Conservation (phyloP, 2,113 vertebrate species). For the Pitta sordida region DNA sequence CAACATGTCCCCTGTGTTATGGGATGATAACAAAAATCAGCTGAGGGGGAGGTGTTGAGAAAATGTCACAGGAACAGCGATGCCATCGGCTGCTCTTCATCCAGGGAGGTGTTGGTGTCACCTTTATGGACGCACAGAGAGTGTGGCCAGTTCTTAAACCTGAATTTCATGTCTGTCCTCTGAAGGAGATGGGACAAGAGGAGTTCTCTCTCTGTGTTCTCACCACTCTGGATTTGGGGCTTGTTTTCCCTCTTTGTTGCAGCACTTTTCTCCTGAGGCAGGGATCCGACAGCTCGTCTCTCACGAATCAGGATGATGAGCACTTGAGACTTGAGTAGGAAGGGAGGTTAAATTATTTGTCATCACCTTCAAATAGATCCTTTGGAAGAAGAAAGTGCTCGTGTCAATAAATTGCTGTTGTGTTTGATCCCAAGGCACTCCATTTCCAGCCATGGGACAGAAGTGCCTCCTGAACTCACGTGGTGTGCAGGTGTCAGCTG, state of each 20-base stretch:
- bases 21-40: background rate
- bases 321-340: conserved; percentile 23
- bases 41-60: background rate
- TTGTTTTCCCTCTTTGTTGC: background rate
- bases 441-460: background rate
- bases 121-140: background rate
- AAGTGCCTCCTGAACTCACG: background rate
- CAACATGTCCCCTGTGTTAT: accelerated
- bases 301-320: background rate
- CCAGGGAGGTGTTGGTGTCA: background rate
- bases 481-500: background rate
- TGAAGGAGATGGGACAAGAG: background rate
- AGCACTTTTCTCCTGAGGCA: background rate
- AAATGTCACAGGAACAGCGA: background rate
- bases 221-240: background rate
- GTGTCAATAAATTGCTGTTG: background rate
- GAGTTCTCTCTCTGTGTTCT: background rate
- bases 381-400: background rate
- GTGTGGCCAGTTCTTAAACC: background rate
- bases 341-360: conserved; percentile 32
- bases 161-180: background rate
- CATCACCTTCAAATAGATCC: conserved; percentile 9
- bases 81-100: background rate
- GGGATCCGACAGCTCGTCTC: background rate
- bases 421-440: background rate